Evolutionary conservation across 1,140 invertebrate genomes (phyloP), one percentile per base, ranked within the genome.

Genomic region (Lysiphlebus fabarum): DNA sequence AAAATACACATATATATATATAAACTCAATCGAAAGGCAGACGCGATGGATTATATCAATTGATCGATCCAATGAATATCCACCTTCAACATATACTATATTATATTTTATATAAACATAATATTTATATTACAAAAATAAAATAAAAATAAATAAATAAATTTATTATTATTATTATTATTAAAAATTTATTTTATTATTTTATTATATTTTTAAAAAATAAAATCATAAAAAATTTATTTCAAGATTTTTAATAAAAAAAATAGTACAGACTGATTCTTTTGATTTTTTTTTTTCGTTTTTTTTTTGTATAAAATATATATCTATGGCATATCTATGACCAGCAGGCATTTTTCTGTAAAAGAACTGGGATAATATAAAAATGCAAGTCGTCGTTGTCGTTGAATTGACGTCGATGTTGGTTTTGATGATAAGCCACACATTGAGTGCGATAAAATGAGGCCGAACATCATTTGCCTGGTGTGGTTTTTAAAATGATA

Each of bases 401-500:
- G 17, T 17, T 17, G 17, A n/a, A n/a, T 17, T 3, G 17, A 17
- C 17, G 17, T 17, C 17, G 17, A 17, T 3, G 17, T 36, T n/a
- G 12, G 49, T 51, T n/a, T 36, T 47, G 36, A 48, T 44, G 58
- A 60, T 60, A 60, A 60, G 44, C 44, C n/a, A 10, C 49, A 8
- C 26, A 44, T 7, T 40, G 47, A 10, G 56, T 38, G 64, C 63
- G 72, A 74, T 73, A 70, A 61, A 72, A 71, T 66, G 66, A 67
- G 65, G 69, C 71, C 73, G 73, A 76, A 75, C 73, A 74, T 76
- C 73, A 74, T 76, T 75, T 71, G 67, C 68, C 65, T 60, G 57
- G 53, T 49, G 47, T 0, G 7, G 9, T 8, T 17, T 17, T 1
- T n/a, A 26, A 53, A 17, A 44, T 61, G 74, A 76, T 76, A 76